These are phyloP conservation scores for Monodelphis domestica DNA, from an alignment of 2,797 vertebrate species.

Conservation along the genomic window DNA sequence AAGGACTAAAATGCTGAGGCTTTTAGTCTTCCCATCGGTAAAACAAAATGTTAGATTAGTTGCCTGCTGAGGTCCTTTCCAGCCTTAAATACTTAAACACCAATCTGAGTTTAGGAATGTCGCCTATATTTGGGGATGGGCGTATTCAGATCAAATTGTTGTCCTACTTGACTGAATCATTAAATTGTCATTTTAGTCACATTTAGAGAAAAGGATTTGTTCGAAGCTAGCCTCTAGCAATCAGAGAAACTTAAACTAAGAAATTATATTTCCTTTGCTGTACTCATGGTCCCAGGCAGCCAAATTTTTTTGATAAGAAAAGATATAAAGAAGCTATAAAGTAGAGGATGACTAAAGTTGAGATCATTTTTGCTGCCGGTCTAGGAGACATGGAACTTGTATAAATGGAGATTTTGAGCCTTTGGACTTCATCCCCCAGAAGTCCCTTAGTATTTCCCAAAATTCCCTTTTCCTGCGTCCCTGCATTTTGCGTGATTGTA, in stretches of 20 bases:
- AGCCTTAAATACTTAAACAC: not conserved
- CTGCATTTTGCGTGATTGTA: no score
- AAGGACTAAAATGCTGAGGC: not conserved
- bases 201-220: not conserved
- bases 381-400: not conserved
- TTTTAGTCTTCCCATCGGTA: not conserved
- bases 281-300: not conserved
- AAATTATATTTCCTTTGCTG: not conserved
- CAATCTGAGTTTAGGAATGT: not conserved
- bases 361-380: not conserved
- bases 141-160: not conserved
- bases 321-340: not conserved
- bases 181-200: not conserved
- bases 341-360: not conserved
- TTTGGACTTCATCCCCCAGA: no score
- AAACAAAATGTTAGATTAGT: not conserved
- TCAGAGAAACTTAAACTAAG: not conserved
- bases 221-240: not conserved
- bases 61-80: not conserved
- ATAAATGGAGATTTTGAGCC: no score
- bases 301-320: not conserved
- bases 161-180: not conserved
- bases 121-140: not conserved
- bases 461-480: no score
- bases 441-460: no score